Conservation (phyloP, 2,113 vertebrate species). For the Ellobius talpinus region DNA sequence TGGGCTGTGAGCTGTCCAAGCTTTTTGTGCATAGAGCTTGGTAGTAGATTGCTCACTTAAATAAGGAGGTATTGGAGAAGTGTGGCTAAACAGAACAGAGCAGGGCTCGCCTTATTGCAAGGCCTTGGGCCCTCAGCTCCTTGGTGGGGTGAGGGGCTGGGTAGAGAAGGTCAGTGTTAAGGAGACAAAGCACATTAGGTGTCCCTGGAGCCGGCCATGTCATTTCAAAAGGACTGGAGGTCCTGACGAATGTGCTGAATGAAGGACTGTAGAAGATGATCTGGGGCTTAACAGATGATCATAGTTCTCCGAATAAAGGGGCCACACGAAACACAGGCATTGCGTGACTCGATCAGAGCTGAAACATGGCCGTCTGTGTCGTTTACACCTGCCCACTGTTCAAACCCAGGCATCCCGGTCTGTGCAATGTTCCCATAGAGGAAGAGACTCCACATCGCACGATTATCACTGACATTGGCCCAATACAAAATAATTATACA, state of each 20-base stretch:
- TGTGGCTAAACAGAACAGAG: neutral
- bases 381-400: neutral
- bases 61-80: neutral
- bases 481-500: constrained; percentile 66
- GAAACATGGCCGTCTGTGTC: neutral
- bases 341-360: neutral
- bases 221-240: neutral
- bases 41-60: neutral
- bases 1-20: neutral
- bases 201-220: too few species aligned
- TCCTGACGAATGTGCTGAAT: neutral
- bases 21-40: accelerated
- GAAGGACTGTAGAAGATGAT: neutral
- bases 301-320: neutral
- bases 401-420: neutral
- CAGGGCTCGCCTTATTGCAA: neutral
- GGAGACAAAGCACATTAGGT: neutral
- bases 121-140: neutral
- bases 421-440: neutral
- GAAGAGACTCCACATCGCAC: constrained; percentile 7
- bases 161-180: accelerated
- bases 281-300: neutral
- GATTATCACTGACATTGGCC: constrained; percentile 60
- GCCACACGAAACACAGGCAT: accelerated
- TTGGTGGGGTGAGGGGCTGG: neutral